Conservation (phyloP, 2,888 invertebrate genomes). For the Watsonalla cultraria region DNA sequence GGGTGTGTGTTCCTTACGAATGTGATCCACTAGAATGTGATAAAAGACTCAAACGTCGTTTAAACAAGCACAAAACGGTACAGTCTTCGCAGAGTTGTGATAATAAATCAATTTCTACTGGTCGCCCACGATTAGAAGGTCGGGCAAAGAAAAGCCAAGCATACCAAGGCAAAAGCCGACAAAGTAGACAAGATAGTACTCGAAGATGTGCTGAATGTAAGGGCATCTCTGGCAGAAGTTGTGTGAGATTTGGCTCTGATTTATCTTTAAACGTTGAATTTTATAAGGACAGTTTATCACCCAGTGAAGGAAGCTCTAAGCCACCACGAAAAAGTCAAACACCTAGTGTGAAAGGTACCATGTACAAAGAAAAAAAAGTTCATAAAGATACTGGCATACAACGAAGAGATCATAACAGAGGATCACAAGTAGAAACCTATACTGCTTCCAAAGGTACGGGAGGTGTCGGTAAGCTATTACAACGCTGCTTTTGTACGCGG, state of each 20-base stretch:
- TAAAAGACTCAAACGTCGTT: conserved; percentile 10
- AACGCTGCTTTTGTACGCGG: not conserved
- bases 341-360: not conserved
- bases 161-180: not conserved
- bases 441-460: not conserved
- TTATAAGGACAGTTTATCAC: conserved; percentile 4
- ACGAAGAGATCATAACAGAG: not conserved
- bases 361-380: not conserved
- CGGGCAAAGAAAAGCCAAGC: not conserved
- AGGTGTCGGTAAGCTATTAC: not conserved
- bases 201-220: not conserved
- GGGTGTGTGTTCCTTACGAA: conserved; percentile 16
- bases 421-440: not conserved
- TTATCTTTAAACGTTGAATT: conserved; percentile 10
- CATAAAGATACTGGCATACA: not conserved
- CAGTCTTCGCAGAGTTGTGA: not conserved
- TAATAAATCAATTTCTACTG: not conserved
- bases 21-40: conserved; percentile 18
- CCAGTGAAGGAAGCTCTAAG: not conserved
- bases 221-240: not conserved
- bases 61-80: conserved; percentile 3
- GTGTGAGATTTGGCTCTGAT: conserved; percentile 6
- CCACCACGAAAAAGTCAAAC: not conserved
- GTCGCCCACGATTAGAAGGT: not conserved
- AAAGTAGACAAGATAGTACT: not conserved